These are phyloP conservation scores for Ctenomys sociabilis DNA, from an alignment of 2,113 vertebrate species.

Conservation along the genomic window DNA sequence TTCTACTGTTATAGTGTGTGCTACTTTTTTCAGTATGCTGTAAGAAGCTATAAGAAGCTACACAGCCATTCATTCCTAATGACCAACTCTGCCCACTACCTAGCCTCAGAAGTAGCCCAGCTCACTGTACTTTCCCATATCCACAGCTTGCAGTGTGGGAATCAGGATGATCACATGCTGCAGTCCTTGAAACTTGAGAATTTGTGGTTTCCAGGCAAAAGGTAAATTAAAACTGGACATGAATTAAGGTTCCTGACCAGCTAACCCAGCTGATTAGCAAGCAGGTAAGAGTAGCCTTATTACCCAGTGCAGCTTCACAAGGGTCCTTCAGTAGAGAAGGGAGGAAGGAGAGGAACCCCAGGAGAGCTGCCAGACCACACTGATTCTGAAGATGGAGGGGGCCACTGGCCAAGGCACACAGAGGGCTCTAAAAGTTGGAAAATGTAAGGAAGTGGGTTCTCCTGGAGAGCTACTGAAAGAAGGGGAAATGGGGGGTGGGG, in stretches of 20 bases:
- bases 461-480: neutral
- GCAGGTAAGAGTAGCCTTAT: neutral
- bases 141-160: neutral
- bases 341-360: neutral
- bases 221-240: neutral
- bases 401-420: neutral
- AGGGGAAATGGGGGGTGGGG: neutral
- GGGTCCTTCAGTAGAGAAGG: neutral
- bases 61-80: neutral
- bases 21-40: neutral
- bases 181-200: neutral
- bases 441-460: neutral
- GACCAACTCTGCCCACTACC: neutral
- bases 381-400: neutral
- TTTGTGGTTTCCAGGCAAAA: neutral
- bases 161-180: neutral
- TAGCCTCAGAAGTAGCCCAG: neutral
- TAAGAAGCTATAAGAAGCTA: neutral
- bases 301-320: neutral
- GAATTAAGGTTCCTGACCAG: neutral
- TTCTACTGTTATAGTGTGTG: neutral
- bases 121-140: neutral
- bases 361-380: accelerated
- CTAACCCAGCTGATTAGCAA: neutral
- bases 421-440: neutral